A percentile compares a stretch with the other conserved stretches of the same genome.
Evolutionary conservation across 2,113 vertebrate species (phyloP).

Genomic region (Silurus asotus): DNA sequence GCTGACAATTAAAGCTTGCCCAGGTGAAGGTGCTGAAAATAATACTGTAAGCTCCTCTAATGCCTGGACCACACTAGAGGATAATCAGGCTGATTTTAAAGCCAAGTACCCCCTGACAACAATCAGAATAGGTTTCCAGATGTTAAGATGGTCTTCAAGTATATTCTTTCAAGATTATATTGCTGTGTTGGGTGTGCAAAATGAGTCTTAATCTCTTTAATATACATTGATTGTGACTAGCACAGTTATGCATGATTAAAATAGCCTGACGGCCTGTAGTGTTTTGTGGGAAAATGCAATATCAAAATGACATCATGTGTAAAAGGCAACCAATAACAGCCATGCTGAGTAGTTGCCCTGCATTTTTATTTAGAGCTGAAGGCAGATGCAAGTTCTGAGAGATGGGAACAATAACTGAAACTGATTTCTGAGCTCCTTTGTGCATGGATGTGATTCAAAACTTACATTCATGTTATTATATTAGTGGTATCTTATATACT

Average conservation of each 20-base stretch:
- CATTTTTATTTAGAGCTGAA: neutral
- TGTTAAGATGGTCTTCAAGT: neutral
- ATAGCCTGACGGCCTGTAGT: neutral
- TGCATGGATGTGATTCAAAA: neutral
- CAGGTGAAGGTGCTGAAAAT: constrained; percentile 21
- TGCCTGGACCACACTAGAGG: neutral
- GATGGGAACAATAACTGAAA: neutral
- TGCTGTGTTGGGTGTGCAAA: neutral
- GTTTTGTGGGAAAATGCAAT: neutral
- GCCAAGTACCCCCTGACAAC: neutral
- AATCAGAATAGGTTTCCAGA: constrained; percentile 3
- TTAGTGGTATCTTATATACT: neutral
- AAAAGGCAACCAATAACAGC: neutral
- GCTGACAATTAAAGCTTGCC: constrained; percentile 37
- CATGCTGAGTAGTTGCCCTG: neutral
- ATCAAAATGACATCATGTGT: neutral
- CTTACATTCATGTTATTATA: neutral
- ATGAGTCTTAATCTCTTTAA: neutral
- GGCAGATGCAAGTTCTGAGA: neutral
- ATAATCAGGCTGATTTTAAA: constrained; percentile 8
- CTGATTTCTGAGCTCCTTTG: neutral
- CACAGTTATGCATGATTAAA: neutral
- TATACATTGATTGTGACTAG: neutral
- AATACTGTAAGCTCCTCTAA: constrained; percentile 24
- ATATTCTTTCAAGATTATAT: neutral